phyloP scores from a whole-genome alignment of 2,113 vertebrate genomes.

The Gambusia holbrooki region DNA sequence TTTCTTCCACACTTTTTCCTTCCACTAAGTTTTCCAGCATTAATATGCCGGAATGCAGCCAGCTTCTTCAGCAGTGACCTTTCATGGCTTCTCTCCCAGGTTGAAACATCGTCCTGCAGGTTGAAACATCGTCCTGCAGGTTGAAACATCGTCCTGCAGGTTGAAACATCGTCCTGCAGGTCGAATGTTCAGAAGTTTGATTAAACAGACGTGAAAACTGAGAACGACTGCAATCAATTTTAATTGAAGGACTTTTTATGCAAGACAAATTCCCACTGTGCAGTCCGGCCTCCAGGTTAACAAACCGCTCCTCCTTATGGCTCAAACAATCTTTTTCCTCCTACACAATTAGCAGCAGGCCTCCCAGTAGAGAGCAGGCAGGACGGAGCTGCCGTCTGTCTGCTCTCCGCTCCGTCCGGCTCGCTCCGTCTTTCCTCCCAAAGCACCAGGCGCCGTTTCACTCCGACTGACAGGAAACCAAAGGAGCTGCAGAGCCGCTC shows the following conservation, averaged over 20 bases:
- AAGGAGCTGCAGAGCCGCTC: background rate
- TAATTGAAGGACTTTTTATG: constrained; percentile 18
- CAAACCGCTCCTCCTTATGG: constrained; percentile 53
- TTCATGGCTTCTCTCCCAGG: too few relatives aligned
- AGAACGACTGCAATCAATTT: constrained; percentile 14
- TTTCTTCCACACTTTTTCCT: too few relatives aligned
- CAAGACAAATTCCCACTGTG: constrained; percentile 39
- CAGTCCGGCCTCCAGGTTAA: constrained; percentile 56
- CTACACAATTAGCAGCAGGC: constrained; percentile 50
- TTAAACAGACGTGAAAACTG: background rate
- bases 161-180: too few relatives aligned
- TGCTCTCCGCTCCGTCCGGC: constrained; percentile 22
- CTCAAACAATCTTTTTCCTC: constrained; percentile 55
- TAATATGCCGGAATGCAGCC: constrained; percentile 22
- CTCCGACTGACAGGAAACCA: background rate
- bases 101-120: too few relatives aligned
- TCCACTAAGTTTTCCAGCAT: background rate
- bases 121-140: too few relatives aligned
- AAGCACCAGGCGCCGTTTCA: constrained; percentile 1
- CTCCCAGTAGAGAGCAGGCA: constrained; percentile 39
- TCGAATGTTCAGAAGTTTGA: too few relatives aligned
- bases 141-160: too few relatives aligned
- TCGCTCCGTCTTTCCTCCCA: background rate
- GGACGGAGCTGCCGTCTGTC: constrained; percentile 52
- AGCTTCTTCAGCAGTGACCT: background rate